Evolutionary conservation across 2,888 invertebrate genomes (phyloP).

Genomic region (Linnaemya tessellans): DNA sequence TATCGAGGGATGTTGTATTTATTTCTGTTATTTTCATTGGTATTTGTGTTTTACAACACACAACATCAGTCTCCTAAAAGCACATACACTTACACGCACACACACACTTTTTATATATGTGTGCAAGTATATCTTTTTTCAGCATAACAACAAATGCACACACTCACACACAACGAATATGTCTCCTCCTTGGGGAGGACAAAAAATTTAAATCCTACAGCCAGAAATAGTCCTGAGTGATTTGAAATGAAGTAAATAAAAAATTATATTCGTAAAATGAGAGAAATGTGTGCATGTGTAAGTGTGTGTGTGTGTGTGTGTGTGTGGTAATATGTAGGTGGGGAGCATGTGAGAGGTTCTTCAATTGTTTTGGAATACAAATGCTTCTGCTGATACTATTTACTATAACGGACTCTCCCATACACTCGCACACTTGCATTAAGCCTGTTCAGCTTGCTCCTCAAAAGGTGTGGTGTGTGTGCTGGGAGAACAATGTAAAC

Average conservation of each 20-base stretch:
- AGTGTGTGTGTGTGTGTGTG: not conserved
- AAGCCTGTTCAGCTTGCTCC: constrained; percentile 41
- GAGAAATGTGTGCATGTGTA: not conserved
- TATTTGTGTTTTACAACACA: constrained; percentile 58
- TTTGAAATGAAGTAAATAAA: constrained; percentile 43
- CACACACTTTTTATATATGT: too few relatives aligned
- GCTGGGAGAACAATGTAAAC: constrained; percentile 44
- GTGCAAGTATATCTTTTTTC: not conserved
- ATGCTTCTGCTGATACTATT: constrained; percentile 33
- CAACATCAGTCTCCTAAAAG: constrained; percentile 62
- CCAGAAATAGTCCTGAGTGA: constrained; percentile 72
- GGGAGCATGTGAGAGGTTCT: constrained; percentile 52
- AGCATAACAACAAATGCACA: not conserved
- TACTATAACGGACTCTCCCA: constrained; percentile 23
- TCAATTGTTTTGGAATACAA: constrained; percentile 41
- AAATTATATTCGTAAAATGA: not conserved
- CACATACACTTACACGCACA: too few relatives aligned
- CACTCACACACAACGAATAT: not conserved
- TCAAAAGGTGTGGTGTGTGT: constrained; percentile 63
- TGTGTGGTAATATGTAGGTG: not conserved
- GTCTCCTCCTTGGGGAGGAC: constrained; percentile 74
- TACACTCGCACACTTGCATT: not conserved
- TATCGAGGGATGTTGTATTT: constrained; percentile 64
- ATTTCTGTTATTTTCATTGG: constrained; percentile 65
- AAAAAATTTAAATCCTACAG: constrained; percentile 71